Percentiles rank a stretch among this genome's conserved stretches.
Conservation (phyloP, 2,113 vertebrate species). For the Gallinago jamesoni region DNA sequence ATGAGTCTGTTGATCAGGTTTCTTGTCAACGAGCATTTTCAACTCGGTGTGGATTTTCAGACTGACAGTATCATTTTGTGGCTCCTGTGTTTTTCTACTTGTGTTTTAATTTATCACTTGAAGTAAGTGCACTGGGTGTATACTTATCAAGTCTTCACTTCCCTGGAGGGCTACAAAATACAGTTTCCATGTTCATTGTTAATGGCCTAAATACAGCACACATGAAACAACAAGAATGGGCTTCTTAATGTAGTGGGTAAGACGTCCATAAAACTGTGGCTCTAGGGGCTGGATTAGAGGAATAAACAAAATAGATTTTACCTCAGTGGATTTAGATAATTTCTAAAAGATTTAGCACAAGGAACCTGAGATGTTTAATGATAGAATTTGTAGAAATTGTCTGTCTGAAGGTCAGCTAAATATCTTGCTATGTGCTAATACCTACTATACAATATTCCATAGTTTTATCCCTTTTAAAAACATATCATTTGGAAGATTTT, state of each 20-base stretch:
- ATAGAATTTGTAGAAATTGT: background rate
- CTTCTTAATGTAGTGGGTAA: conserved; percentile 57
- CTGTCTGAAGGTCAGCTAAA: background rate
- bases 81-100: conserved; percentile 71
- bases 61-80: conserved; percentile 80
- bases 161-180: conserved; percentile 76
- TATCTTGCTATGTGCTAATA: background rate
- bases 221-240: conserved; percentile 47
- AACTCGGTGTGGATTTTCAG: conserved; percentile 70
- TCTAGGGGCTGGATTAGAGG: conserved; percentile 55
- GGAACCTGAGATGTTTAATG: conserved; percentile 6
- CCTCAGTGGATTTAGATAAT: conserved; percentile 48
- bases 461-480: background rate
- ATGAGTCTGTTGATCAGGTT: conserved; percentile 69
- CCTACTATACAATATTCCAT: background rate
- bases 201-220: conserved; percentile 76
- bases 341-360: conserved; percentile 62
- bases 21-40: conserved; percentile 67
- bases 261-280: conserved; percentile 40
- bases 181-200: conserved; percentile 77
- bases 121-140: conserved; percentile 74
- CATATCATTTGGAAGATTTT: background rate
- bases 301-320: conserved; percentile 65
- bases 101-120: conserved; percentile 85
- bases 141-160: conserved; percentile 76